Percentiles rank a stretch among this genome's conserved stretches.
Evolutionary conservation across 2,113 vertebrate genomes (phyloP).

Genomic region (Felis chaus): DNA sequence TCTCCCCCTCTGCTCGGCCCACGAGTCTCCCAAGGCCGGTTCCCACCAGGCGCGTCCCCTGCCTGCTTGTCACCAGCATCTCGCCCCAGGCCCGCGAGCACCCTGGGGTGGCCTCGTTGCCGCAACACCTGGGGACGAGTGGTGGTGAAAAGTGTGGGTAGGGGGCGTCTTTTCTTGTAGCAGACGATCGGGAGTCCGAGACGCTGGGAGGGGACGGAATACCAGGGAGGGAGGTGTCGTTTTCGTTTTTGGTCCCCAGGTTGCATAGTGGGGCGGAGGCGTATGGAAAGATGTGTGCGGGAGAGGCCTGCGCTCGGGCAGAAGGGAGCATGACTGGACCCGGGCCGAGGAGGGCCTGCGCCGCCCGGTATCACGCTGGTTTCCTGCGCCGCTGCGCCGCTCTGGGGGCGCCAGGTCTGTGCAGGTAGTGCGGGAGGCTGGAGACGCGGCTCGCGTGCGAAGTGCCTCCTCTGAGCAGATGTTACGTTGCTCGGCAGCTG

Average conservation of each 20-base stretch:
- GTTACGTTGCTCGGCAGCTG: neutral
- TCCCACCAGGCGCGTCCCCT: neutral
- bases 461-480: neutral
- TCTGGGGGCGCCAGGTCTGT: neutral
- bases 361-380: neutral
- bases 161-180: neutral
- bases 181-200: neutral
- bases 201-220: neutral
- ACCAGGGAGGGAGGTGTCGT: accelerated
- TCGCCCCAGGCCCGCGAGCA: neutral
- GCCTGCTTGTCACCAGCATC: neutral
- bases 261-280: neutral
- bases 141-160: neutral
- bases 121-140: neutral
- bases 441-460: neutral
- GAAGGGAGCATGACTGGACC: neutral
- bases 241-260: neutral
- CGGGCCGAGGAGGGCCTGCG: neutral
- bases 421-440: neutral
- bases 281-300: neutral
- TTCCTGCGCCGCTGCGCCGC: neutral
- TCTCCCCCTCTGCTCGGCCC: accelerated
- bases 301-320: neutral
- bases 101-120: neutral
- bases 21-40: accelerated